These are phyloP conservation scores for Pissodes strobi DNA, from an alignment of 1,140 invertebrate genomes.

Conservation along the genomic window DNA sequence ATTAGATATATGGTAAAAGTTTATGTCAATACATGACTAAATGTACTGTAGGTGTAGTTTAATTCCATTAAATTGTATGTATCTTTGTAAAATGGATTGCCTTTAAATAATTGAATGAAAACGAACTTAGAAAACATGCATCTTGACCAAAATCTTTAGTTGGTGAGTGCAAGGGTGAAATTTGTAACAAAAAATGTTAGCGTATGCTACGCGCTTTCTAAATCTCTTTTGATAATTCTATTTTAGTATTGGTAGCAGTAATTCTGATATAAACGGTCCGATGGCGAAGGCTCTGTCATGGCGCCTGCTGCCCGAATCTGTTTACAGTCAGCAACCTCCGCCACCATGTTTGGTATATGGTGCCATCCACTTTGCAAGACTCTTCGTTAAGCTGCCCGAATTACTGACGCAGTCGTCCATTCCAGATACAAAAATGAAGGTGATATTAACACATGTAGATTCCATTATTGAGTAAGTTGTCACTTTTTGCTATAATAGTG, in stretches of 20 bases:
- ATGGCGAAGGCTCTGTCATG: conserved; percentile 60
- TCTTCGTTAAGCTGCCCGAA: conserved; percentile 79
- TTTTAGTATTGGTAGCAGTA: conserved; percentile 40
- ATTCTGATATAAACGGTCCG: conserved; percentile 37
- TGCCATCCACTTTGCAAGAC: conserved; percentile 71
- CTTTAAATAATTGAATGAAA: no score
- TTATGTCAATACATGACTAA: no score
- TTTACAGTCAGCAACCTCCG: conserved; percentile 56
- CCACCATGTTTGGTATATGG: conserved; percentile 78
- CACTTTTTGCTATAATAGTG: background rate
- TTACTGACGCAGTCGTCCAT: conserved; percentile 69
- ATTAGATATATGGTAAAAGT: no score
- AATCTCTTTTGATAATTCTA: background rate
- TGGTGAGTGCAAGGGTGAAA: no score
- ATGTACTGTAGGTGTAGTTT: no score
- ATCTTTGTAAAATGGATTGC: no score
- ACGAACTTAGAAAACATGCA: no score
- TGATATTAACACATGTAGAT: conserved; percentile 68
- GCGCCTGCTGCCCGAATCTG: conserved; percentile 67
- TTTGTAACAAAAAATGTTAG: background rate
- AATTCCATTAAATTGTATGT: no score
- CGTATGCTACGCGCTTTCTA: background rate
- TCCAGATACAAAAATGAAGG: conserved; percentile 67
- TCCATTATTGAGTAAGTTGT: conserved; percentile 70
- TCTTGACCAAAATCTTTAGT: no score